phyloP scores from a whole-genome alignment of 1,140 invertebrate species.

The Pinna nobilis region DNA sequence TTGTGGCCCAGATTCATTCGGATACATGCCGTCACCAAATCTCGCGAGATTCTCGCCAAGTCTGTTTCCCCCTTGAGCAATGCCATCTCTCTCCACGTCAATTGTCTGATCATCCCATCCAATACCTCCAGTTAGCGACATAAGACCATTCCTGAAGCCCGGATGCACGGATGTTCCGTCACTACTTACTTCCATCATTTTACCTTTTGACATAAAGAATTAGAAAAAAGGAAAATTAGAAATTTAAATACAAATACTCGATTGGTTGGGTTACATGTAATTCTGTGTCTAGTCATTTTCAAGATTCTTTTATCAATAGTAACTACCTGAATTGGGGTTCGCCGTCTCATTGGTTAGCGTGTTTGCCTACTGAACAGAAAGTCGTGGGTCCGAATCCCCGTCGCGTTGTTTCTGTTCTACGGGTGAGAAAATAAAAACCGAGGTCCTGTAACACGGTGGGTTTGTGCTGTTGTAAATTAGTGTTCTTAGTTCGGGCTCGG shows the following conservation, averaged over 20 bases:
- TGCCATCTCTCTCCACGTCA: neutral
- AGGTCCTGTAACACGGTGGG: too few species aligned
- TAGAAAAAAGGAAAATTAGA: neutral
- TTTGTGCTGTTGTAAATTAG: too few species aligned
- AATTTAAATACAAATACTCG: neutral
- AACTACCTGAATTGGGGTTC: too few species aligned
- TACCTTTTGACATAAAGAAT: conserved; percentile 12
- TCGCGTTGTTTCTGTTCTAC: too few species aligned
- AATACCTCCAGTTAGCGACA: conserved; percentile 21
- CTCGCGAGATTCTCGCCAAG: conserved; percentile 12
- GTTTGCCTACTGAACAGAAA: too few species aligned
- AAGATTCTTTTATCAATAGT: too few species aligned
- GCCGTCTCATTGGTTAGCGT: too few species aligned
- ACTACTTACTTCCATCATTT: conserved; percentile 1
- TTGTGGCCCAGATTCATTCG: conserved; percentile 36
- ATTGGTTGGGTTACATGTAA: too few species aligned
- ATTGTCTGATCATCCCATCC: neutral
- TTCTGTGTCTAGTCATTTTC: too few species aligned
- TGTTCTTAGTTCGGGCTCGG: too few species aligned
- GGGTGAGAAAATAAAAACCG: too few species aligned
- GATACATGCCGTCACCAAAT: conserved; percentile 43
- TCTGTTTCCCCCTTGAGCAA: conserved; percentile 8
- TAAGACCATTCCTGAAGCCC: conserved; percentile 17
- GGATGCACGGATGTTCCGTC: conserved; percentile 28
- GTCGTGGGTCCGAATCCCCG: too few species aligned